Base-by-base conservation (phyloP, 2,797 vertebrate species). In the Sarcophilus harrisii region DNA sequence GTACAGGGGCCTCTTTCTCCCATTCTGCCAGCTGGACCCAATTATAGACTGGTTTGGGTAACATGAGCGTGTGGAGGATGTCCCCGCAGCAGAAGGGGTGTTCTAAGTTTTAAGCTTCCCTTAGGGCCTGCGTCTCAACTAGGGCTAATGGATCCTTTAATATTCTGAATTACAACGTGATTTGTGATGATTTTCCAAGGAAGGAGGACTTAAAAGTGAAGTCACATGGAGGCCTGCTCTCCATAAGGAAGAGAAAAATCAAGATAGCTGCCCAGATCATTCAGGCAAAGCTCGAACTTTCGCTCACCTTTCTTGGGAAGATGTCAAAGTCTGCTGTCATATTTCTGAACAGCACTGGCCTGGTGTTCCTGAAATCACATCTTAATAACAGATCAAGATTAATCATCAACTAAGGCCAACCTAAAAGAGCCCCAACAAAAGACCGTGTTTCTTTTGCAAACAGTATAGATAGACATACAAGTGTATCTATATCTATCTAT, bases 121-220 rank as follows among this genome's bases (percentile, higher is more conserved):
- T 0, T 2, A 95, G 96, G 96, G 97, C 58, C 90, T 95, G 90
- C 96, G 97, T 58, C 97, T 96, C 73, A 45, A 29, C n/a, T 90
- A 96, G 96, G 98, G 98, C 96, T 95, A 95, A 98, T 97, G 97
- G 96, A 96, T 96, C 97, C 96, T 98, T 98, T 97, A 98, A 95
- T 62, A 0, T 96, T 91, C 96, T 98, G 97, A 98, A 98, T 98
- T 98, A 98, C 95, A 97, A 97, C 97, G 94, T 96, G 90, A 93
- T 93, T 96, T 96, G 96, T 92, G 91, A 93, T 0, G 57, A 52
- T 93, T 97, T 96, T 93, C 45, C n/a, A 54, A 90, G 93, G 66
- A 93, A 95, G 62, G 57, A 95, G 96, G 96, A 92, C 24, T 59
- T 66, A 90, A 91, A 93, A 96, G 94, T 97, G 92, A 95, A 95